These are phyloP conservation scores for Sycophila texana DNA, from an alignment of 2,888 invertebrate genomes.

Conservation along the genomic window DNA sequence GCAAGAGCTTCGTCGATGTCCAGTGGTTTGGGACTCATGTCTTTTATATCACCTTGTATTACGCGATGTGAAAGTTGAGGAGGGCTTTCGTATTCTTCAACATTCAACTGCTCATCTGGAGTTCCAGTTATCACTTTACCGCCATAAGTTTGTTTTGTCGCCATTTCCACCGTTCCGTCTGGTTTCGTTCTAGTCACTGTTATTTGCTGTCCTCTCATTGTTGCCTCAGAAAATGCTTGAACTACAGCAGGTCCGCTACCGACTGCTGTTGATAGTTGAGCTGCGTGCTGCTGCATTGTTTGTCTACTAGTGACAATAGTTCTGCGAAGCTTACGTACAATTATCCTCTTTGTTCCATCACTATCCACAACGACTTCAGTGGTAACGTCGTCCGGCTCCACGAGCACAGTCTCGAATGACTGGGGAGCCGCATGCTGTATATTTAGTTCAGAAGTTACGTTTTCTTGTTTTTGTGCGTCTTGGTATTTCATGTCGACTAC, in stretches of 20 bases:
- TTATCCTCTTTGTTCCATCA: slow-evolving; percentile 88
- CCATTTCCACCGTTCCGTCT: slow-evolving; percentile 80
- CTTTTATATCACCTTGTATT: slow-evolving; percentile 78
- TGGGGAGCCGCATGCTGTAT: slow-evolving; percentile 85
- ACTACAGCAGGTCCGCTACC: slow-evolving; percentile 79
- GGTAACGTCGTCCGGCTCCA: slow-evolving; percentile 89
- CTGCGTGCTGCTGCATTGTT: slow-evolving; percentile 80
- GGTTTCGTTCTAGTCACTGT: slow-evolving; percentile 79
- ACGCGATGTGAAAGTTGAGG: slow-evolving; percentile 80
- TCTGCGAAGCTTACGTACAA: slow-evolving; percentile 84
- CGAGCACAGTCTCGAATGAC: slow-evolving; percentile 87
- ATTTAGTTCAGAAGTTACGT: slow-evolving; percentile 81
- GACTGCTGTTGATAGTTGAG: slow-evolving; percentile 77
- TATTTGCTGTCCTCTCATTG: slow-evolving; percentile 81
- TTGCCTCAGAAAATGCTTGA: slow-evolving; percentile 83
- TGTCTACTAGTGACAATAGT: slow-evolving; percentile 81
- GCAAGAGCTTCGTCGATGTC: slow-evolving; percentile 74
- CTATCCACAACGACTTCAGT: slow-evolving; percentile 87
- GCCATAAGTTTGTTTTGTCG: slow-evolving; percentile 81
- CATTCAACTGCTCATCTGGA: slow-evolving; percentile 81
- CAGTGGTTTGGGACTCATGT: slow-evolving; percentile 70
- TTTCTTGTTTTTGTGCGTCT: slow-evolving; percentile 77
- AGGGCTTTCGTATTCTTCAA: slow-evolving; percentile 82
- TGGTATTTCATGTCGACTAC: slow-evolving; percentile 85
- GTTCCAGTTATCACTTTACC: slow-evolving; percentile 81